Evolutionary conservation across 2,113 vertebrate genomes (phyloP).

Genomic region (Pao palembangensis): DNA sequence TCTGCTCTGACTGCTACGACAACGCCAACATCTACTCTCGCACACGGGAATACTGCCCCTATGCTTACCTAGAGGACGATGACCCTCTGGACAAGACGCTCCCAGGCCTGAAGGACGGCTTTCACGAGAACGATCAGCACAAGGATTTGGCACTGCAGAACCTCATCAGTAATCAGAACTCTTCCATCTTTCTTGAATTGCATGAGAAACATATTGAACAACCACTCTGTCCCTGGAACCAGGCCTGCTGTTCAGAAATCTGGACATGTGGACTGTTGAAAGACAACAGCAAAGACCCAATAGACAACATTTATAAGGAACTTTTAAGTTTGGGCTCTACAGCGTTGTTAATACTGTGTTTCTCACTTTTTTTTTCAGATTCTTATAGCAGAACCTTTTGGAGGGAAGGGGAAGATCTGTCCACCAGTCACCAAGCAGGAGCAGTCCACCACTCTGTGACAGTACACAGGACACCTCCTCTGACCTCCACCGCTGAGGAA

Average conservation of each 20-base stretch:
- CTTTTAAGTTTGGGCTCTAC: too few species aligned
- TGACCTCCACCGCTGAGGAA: constrained; percentile 33
- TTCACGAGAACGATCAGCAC: constrained; percentile 59
- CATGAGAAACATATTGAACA: constrained; percentile 74
- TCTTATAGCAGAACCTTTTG: constrained; percentile 61
- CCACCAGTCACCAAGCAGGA: constrained; percentile 27
- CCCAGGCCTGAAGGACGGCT: constrained; percentile 56
- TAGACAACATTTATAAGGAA: too few species aligned
- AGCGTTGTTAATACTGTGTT: not conserved
- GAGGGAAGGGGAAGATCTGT: constrained; percentile 45
- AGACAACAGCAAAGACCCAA: too few species aligned
- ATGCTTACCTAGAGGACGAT: constrained; percentile 85
- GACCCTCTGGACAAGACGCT: constrained; percentile 80
- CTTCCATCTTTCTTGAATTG: constrained; percentile 71
- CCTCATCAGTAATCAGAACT: constrained; percentile 73
- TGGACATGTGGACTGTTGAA: not conserved
- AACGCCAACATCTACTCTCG: constrained; percentile 93
- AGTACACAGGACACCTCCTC: constrained; percentile 52
- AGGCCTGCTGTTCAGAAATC: constrained; percentile 11
- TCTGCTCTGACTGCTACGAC: constrained; percentile 97
- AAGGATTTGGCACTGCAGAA: constrained; percentile 68
- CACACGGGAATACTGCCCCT: constrained; percentile 89
- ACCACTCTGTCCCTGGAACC: constrained; percentile 61
- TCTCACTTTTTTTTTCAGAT: constrained; percentile 48
- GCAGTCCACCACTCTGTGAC: constrained; percentile 46